phyloP scores from a whole-genome alignment of 1,140 invertebrate species.

The Chlorops oryzae region DNA sequence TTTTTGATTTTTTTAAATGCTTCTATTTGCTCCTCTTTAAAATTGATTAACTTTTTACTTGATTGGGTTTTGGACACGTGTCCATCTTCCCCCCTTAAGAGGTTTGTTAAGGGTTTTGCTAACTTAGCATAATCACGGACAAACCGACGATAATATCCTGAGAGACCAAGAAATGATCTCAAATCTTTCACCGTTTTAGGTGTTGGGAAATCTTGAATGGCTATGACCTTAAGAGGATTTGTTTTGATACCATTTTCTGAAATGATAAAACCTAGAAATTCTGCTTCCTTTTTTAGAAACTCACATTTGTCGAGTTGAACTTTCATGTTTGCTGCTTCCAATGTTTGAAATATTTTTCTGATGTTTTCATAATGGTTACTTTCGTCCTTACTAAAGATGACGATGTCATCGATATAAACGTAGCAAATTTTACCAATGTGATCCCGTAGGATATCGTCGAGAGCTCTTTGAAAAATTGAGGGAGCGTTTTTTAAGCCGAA shows the following conservation, averaged over 20 bases:
- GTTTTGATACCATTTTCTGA: constrained; percentile 20
- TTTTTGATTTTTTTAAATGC: constrained; percentile 12
- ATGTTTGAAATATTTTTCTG: constrained; percentile 20
- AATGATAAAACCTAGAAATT: constrained; percentile 29
- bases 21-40: constrained; percentile 19
- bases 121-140: constrained; percentile 26
- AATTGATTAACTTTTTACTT: constrained; percentile 21
- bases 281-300: constrained; percentile 20
- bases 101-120: constrained; percentile 17
- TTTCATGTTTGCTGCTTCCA: constrained; percentile 22
- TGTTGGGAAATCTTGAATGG: constrained; percentile 20
- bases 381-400: constrained; percentile 16
- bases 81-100: constrained; percentile 14
- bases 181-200: constrained; percentile 28
- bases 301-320: constrained; percentile 27
- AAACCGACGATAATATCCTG: constrained; percentile 30
- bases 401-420: constrained; percentile 20
- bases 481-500: constrained; percentile 48
- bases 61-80: constrained; percentile 15
- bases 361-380: constrained; percentile 11
- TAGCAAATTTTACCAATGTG: constrained; percentile 18
- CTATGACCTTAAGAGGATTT: constrained; percentile 21
- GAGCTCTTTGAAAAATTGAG: constrained; percentile 46
- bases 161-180: constrained; percentile 28
- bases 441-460: constrained; percentile 35